These are phyloP conservation scores for Hemicordylus capensis DNA, from an alignment of 2,113 vertebrate genomes.

Conservation along the genomic window DNA sequence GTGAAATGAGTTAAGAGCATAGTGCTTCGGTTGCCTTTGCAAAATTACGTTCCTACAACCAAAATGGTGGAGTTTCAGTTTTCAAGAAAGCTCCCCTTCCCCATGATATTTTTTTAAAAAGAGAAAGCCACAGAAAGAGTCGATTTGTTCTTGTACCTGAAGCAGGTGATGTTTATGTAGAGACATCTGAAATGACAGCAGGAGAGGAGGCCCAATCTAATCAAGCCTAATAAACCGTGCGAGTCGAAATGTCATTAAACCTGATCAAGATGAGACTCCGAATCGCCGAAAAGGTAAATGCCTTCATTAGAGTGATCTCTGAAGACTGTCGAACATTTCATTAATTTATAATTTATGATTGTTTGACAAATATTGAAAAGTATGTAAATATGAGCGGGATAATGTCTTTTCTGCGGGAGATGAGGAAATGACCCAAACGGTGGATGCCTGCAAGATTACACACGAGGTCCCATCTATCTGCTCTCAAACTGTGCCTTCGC, in stretches of 20 bases:
- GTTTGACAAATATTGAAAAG: conserved; percentile 99
- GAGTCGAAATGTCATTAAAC: conserved; percentile 91
- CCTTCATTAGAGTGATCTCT: conserved; percentile 98
- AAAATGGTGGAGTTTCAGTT: conserved; percentile 28
- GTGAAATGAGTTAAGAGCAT: conserved; percentile 10
- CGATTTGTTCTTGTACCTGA: conserved; percentile 83
- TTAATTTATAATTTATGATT: conserved; percentile 99
- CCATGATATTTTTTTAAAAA: not conserved
- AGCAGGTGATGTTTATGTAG: conserved; percentile 90
- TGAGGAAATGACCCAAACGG: conserved; percentile 99
- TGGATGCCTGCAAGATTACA: conserved; percentile 95
- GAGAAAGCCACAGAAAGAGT: conserved; percentile 21
- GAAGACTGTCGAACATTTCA: conserved; percentile 98
- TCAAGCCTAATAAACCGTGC: conserved; percentile 97
- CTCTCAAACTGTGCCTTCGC: conserved; percentile 94
- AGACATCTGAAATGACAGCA: conserved; percentile 87
- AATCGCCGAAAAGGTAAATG: conserved; percentile 89
- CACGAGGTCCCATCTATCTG: conserved; percentile 90
- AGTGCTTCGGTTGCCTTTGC: conserved; percentile 11
- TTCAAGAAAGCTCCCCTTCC: not conserved
- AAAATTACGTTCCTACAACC: not conserved
- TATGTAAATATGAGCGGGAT: conserved; percentile 97
- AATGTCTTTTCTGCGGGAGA: conserved; percentile 99
- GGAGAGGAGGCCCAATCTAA: conserved; percentile 91
- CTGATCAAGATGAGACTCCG: conserved; percentile 88